Evolutionary conservation across 2,888 invertebrate genomes (phyloP).

Genomic region (Diaperis boleti): DNA sequence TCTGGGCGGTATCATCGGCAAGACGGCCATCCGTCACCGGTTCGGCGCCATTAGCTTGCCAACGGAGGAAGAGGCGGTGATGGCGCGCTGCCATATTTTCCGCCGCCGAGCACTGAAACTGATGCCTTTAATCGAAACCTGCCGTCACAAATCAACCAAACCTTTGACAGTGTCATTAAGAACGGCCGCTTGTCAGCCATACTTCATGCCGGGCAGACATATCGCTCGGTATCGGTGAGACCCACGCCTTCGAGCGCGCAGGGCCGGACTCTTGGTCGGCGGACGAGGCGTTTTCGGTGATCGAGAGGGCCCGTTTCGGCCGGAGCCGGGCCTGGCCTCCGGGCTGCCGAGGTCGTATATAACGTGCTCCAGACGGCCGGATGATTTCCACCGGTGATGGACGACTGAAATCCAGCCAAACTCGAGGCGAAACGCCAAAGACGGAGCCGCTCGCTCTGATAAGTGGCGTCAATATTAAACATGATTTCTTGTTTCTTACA

Average conservation of each 20-base stretch:
- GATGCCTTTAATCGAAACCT: conserved; percentile 66
- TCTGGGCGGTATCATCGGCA: conserved; percentile 40
- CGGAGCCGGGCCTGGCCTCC: conserved; percentile 46
- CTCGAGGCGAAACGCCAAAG: conserved; percentile 40
- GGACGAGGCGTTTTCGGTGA: no score
- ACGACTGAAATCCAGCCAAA: conserved; percentile 65
- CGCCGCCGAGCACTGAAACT: conserved; percentile 63
- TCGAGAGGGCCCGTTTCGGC: no score
- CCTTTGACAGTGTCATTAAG: conserved; percentile 67
- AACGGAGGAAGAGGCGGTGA: conserved; percentile 46
- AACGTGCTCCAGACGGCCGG: conserved; percentile 63
- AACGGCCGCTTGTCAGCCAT: conserved; percentile 66
- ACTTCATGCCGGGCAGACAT: conserved; percentile 61
- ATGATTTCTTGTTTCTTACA: conserved; percentile 65
- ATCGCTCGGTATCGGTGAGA: conserved; percentile 58
- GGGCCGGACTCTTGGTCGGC: conserved; percentile 48
- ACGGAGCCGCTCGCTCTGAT: conserved; percentile 52
- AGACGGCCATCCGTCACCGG: conserved; percentile 43
- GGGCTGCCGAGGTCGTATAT: conserved; percentile 58
- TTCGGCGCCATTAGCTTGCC: conserved; percentile 45
- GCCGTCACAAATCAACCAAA: conserved; percentile 67
- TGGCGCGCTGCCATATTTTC: conserved; percentile 63
- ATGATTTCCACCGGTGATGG: conserved; percentile 65
- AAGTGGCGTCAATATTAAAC: conserved; percentile 65
- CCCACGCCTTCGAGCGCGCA: conserved; percentile 49